Evolutionary conservation across 1,140 invertebrate species (phyloP), one percentile per base, ranked within the genome.

Genomic region (Polypedilum pembai): DNA sequence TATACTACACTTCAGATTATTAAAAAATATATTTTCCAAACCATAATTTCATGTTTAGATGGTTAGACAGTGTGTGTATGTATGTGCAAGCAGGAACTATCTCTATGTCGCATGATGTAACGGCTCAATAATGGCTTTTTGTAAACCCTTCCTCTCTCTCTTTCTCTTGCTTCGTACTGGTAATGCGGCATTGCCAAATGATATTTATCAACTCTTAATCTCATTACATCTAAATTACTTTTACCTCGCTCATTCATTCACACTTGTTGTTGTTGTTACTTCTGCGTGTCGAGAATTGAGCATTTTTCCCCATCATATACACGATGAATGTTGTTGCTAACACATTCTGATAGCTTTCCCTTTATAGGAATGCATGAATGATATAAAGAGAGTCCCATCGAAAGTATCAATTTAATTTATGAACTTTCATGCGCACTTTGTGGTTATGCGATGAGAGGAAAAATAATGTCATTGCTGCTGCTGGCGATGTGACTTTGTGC

Each of bases 161-260:
- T 33, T 5, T 33, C 24, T 33, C 10, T n/a, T n/a, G 45, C n/a
- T 56, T n/a, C n/a, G 15, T 56, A 56, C 4, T 56, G 10, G 45
- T 56, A 56, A 56, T 56, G n/a, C n/a, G 12, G 45, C n/a, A 56
- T 33, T 56, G 45, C 45, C 45, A 56, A 56, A 56, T 15, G 45
- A 56, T 56, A 56, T 56, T 56, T 56, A 56, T 56, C 45, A 56
- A 56, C 45, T 56, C 45, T 56, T 56, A 56, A 56, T 56, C 45
- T 56, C 45, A 56, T 56, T 56, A 56, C 45, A 56, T 56, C 45
- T 56, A 56, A 56, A 56, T 56, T 56, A 56, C 45, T 56, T 56
- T 56, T 56, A n/a, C 45, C 45, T 56, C 12, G 41, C 12, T 56
- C 12, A 56, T 12, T 56, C 45, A 5, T 33, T 33, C 24, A 33